A percentile compares a stretch with the other conserved stretches of the same genome.
These are phyloP conservation scores for Ophion slaviceki DNA, from an alignment of 2,888 invertebrate species.

Conservation along the genomic window DNA sequence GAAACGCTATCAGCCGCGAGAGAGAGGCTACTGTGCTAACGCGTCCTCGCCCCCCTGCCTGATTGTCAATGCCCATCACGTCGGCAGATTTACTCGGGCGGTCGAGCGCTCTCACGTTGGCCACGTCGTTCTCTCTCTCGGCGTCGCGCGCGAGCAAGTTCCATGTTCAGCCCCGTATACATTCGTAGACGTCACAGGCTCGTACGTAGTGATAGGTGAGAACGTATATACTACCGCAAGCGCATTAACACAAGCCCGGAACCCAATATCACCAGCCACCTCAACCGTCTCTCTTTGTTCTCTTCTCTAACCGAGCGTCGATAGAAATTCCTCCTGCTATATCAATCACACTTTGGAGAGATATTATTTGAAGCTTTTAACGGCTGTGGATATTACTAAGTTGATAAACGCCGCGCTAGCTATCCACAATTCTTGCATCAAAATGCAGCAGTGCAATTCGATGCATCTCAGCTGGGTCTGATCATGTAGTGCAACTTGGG, in stretches of 20 bases:
- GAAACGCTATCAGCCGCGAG: constrained; percentile 50
- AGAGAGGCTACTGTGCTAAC: constrained; percentile 16
- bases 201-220: constrained; percentile 22
- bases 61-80: constrained; percentile 58
- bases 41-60: constrained; percentile 26
- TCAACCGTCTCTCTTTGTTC: neutral
- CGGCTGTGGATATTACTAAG: neutral
- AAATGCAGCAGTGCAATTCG: neutral
- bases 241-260: constrained; percentile 19
- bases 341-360: neutral
- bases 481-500: neutral
- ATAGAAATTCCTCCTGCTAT: neutral
- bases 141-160: constrained; percentile 18
- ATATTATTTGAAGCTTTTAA: neutral
- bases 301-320: neutral
- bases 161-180: constrained; percentile 26
- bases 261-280: constrained; percentile 25
- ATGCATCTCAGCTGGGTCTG: neutral
- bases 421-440: neutral
- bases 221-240: constrained; percentile 10
- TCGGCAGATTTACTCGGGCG: constrained; percentile 60
- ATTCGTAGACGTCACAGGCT: constrained; percentile 28
- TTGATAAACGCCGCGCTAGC: neutral
- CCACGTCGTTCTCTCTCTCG: constrained; percentile 31
- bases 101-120: constrained; percentile 50